phyloP scores from a whole-genome alignment of 2,888 invertebrate species.

The Cyaniris semiargus region DNA sequence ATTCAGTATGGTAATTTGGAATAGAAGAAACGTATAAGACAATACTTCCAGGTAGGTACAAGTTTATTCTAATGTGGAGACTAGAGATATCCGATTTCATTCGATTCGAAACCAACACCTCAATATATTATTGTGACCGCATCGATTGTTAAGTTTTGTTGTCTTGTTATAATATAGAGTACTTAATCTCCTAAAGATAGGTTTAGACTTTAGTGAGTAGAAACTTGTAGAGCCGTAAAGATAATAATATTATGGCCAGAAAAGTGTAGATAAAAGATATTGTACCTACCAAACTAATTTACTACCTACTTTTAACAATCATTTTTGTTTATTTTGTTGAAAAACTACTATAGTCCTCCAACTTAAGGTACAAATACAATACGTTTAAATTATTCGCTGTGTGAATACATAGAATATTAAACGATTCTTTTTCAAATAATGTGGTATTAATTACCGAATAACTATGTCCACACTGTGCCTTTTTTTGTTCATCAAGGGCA shows the following conservation, averaged over 20 bases:
- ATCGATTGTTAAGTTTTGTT: background rate
- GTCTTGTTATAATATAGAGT: background rate
- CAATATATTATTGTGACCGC: background rate
- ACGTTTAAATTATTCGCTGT: too few relatives aligned
- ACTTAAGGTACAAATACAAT: too few relatives aligned
- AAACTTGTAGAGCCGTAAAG: background rate
- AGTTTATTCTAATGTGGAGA: slow-evolving; percentile 19
- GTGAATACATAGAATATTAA: too few relatives aligned
- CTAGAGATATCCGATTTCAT: slow-evolving; percentile 3
- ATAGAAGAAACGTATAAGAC: background rate
- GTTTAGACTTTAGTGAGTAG: background rate
- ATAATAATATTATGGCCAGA: background rate
- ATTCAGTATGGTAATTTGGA: background rate
- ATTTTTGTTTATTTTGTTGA: too few relatives aligned
- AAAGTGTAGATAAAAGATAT: background rate
- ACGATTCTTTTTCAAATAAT: too few relatives aligned
- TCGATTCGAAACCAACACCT: slow-evolving; percentile 11
- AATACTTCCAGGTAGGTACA: background rate
- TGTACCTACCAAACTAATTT: background rate
- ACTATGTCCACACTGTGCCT: too few relatives aligned
- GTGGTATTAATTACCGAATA: too few relatives aligned
- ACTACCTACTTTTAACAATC: too few relatives aligned
- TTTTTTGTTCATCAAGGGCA: too few relatives aligned
- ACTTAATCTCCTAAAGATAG: background rate
- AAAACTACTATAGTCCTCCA: too few relatives aligned